Conservation (phyloP, 2,797 vertebrate genomes). For the Lindbergichthys nudifrons region DNA sequence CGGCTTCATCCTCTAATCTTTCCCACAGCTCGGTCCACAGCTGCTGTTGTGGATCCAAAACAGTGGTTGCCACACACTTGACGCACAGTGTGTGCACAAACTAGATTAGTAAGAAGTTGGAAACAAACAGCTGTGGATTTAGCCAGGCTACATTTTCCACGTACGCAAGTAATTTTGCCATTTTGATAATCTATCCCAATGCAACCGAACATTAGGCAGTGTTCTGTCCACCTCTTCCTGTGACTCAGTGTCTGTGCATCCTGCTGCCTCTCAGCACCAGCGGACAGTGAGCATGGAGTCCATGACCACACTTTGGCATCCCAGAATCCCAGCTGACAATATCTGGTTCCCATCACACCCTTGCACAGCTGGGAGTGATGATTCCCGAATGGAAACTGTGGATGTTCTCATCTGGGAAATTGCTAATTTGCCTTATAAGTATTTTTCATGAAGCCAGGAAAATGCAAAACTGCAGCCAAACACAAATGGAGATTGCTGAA, state of each 20-base stretch:
- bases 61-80: constrained; percentile 37
- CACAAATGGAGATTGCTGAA: not conserved
- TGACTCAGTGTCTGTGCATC: constrained; percentile 55
- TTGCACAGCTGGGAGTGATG: constrained; percentile 64
- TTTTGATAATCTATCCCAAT: constrained; percentile 20
- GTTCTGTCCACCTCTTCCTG: constrained; percentile 13
- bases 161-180: constrained; percentile 22
- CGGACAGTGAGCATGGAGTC: constrained; percentile 51
- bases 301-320: constrained; percentile 58
- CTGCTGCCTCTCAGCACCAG: constrained; percentile 58
- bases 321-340: constrained; percentile 72
- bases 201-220: constrained; percentile 27
- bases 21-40: constrained; percentile 63
- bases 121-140: constrained; percentile 50
- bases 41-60: constrained; percentile 62
- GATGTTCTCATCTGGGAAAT: constrained; percentile 33
- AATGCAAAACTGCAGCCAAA: not conserved
- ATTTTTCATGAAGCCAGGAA: not conserved
- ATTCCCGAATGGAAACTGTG: constrained; percentile 56
- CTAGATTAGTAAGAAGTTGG: constrained; percentile 14
- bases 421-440: not conserved
- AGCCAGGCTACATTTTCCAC: constrained; percentile 25
- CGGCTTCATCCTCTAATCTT: constrained; percentile 38
- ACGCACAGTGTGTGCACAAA: not conserved
- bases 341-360: constrained; percentile 65